These are phyloP conservation scores for Rhynchonycteris naso DNA, from an alignment of 2,797 vertebrate species.

Conservation along the genomic window DNA sequence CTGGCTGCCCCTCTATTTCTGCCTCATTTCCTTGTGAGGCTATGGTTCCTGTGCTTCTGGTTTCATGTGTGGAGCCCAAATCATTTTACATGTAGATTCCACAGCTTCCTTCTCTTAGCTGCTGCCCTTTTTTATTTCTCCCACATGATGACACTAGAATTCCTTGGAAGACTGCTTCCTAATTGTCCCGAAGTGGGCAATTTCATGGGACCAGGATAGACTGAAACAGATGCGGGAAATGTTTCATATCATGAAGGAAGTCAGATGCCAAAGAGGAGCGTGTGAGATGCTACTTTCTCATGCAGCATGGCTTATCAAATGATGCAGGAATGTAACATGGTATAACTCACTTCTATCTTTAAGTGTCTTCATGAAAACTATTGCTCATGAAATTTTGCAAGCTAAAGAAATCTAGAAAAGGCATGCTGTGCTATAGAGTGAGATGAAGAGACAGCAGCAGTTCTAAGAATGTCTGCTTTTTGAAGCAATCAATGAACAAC, in stretches of 20 bases:
- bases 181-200: not conserved
- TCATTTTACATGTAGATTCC: conserved; percentile 37
- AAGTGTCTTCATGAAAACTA: not conserved
- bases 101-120: not conserved
- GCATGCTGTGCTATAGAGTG: rapidly evolving
- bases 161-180: conserved; percentile 34
- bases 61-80: conserved; percentile 20
- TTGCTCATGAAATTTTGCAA: not conserved
- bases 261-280: not conserved
- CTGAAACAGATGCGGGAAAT: not conserved
- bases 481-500: not conserved
- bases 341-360: not conserved
- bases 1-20: conserved; percentile 32
- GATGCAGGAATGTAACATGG: not conserved
- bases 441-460: not conserved
- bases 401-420: not conserved
- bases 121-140: conserved; percentile 4
- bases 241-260: not conserved
- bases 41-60: not conserved
- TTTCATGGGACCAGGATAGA: not conserved
- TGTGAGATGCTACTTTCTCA: not conserved
- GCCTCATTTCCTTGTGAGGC: not conserved
- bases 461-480: not conserved
- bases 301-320: rapidly evolving
- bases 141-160: not conserved